Evolutionary conservation across 2,888 invertebrate species (phyloP), one percentile per base, ranked within the genome.

Genomic region (Apotomis turbidana): DNA sequence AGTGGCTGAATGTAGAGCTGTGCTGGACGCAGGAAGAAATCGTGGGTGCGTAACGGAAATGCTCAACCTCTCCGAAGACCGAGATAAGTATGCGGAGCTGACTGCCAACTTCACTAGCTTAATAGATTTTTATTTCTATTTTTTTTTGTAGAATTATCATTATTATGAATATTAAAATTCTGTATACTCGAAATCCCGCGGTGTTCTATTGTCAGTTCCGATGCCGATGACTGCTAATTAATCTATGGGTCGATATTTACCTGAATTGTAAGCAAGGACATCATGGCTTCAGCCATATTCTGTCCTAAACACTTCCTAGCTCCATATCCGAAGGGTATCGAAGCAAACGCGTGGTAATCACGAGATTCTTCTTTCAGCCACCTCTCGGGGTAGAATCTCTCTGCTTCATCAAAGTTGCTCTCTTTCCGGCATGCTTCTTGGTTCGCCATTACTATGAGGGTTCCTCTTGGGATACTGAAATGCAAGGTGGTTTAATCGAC

Each of bases 261-360:
- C 91, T 94, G 95, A 36, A 94, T 87, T 9, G 95, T 90, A 15
- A 95, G 81, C 54, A 95, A 76, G 60, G 94, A 91, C 76, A 96
- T 89, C 88, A 95, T 91, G 70, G 91, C 90, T 82, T 95, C 95
- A 0, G 95, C 95, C 69, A 96, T 87, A 75, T 93, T 94, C 80
- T 94, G 94, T 0, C 95, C 96, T 44, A 96, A 78, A 75, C 96
- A 96, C 69, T 95, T 94, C 73, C 95, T 93, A 0, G 94, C 87
- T 3, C 96, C 96, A 78, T 93, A 93, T 0, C 96, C 96, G 79
- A 95, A 96, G 0, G 96, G 96, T 75, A 96, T 91, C 0, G 94
- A 94, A 38, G 95, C 95, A 78, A 95, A 95, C 0, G 92, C 85
- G 70, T 94, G 94, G 72, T 90, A 88, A 12, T 93, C 87, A 38